Conservation (phyloP, 2,113 vertebrate genomes). For the Anser brachyrhynchus region DNA sequence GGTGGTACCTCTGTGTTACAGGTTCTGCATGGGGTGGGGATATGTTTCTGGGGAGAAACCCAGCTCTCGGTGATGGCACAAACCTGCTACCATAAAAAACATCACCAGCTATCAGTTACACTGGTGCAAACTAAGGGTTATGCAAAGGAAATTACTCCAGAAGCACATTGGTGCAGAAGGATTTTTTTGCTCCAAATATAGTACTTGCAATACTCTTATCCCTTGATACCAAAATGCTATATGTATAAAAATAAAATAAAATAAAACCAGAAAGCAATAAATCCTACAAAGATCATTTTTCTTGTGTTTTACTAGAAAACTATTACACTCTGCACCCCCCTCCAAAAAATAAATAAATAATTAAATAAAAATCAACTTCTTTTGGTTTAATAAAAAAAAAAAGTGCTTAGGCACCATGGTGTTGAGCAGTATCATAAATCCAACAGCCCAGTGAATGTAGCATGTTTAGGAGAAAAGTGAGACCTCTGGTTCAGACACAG, state of each 20-base stretch:
- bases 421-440: not conserved
- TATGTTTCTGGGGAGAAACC: not conserved
- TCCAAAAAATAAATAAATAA: not conserved
- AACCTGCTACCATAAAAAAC: not conserved
- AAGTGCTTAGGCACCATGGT: not conserved
- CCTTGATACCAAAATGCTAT: not conserved
- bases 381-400: not conserved
- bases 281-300: not conserved
- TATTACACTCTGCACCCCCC: not conserved
- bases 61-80: not conserved
- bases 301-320: not conserved
- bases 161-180: accelerated
- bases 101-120: not conserved
- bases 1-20: not conserved
- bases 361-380: not conserved
- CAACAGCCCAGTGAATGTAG: not conserved
- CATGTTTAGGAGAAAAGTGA: not conserved
- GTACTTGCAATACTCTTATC: not conserved
- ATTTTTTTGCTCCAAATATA: not conserved
- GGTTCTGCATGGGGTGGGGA: accelerated
- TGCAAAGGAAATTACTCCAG: not conserved
- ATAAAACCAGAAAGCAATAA: not conserved
- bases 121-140: not conserved
- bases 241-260: not conserved
- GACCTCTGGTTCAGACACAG: constrained; percentile 35